Conservation (phyloP, 2,113 vertebrate species). For the Gymnobelideus leadbeateri region DNA sequence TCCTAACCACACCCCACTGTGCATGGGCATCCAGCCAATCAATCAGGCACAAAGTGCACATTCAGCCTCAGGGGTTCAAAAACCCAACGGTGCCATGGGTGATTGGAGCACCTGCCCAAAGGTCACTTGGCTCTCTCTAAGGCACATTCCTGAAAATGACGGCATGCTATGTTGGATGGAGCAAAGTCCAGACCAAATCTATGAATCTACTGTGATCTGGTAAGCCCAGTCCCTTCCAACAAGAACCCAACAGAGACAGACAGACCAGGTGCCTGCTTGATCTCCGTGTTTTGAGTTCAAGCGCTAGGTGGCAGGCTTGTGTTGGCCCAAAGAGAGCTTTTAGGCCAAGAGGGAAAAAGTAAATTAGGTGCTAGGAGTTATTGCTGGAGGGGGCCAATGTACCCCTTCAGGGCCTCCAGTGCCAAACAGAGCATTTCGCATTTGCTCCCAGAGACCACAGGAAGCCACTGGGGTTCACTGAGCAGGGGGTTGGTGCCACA, state of each 20-base stretch:
- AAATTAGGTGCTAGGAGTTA: not conserved
- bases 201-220: not conserved
- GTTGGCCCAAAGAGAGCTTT: not conserved
- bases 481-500: no score
- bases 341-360: not conserved
- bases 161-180: fast-evolving
- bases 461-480: not conserved
- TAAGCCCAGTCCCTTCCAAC: not conserved
- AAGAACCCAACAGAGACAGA: not conserved
- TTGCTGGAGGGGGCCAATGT: not conserved
- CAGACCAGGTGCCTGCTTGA: not conserved
- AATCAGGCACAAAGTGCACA: not conserved
- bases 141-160: not conserved
- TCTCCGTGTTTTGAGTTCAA: not conserved
- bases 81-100: not conserved
- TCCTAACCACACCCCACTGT: not conserved
- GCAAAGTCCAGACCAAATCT: not conserved
- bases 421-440: not conserved
- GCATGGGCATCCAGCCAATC: not conserved
- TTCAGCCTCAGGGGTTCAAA: not conserved
- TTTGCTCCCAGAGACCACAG: not conserved
- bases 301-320: not conserved
- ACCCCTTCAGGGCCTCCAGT: not conserved
- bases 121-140: not conserved
- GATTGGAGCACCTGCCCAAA: not conserved